Conservation (phyloP, 2,797 vertebrate species). For the Dipus sagitta region DNA sequence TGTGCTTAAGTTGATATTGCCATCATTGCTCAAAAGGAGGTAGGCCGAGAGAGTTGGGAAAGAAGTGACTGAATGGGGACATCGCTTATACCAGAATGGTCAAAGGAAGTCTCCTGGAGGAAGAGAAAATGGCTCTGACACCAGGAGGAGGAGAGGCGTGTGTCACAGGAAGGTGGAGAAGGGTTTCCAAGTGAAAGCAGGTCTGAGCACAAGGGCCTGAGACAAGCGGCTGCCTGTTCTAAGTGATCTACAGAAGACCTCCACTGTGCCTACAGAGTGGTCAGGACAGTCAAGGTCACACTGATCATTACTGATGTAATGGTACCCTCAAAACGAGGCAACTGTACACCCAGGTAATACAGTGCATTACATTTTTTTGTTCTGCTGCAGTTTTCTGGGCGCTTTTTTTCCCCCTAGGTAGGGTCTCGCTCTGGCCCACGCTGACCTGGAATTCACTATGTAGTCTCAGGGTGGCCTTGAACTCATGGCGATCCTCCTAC, state of each 20-base stretch:
- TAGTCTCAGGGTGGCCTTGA: no score
- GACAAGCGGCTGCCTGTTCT: not conserved
- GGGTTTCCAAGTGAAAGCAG: not conserved
- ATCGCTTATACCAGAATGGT: not conserved
- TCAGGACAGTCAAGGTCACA: not conserved
- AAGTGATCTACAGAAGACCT: not conserved
- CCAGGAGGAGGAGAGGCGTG: not conserved
- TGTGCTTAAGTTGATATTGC: not conserved
- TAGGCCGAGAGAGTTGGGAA: not conserved
- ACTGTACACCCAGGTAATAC: not conserved
- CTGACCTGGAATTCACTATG: no score
- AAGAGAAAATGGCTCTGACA: not conserved
- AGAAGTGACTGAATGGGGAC: not conserved
- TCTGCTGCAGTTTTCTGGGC: no score
- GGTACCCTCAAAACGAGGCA: constrained; percentile 29
- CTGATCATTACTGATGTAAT: not conserved
- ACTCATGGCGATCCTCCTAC: no score
- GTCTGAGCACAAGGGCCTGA: not conserved
- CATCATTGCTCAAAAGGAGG: not conserved
- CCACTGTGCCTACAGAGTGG: not conserved
- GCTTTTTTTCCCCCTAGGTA: no score
- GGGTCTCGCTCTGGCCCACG: no score
- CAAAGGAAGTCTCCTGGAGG: not conserved
- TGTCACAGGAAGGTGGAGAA: not conserved
- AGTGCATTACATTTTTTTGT: not conserved